phyloP scores from a whole-genome alignment of 2,888 invertebrate genomes.

The Augochlorella aurata region DNA sequence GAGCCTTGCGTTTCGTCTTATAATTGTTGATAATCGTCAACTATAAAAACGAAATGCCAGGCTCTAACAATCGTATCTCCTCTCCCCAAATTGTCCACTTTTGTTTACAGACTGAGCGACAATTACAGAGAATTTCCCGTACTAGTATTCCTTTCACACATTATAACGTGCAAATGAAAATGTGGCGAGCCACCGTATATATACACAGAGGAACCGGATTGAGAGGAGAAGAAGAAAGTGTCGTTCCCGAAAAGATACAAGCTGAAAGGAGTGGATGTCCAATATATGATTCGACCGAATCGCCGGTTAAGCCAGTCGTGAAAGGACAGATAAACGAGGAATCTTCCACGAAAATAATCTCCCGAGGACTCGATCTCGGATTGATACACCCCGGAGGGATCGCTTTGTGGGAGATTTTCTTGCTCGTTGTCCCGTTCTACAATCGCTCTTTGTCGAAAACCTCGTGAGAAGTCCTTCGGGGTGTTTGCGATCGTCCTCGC shows the following conservation, averaged over 20 bases:
- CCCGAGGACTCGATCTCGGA: conserved; percentile 74
- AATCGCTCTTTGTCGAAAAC: conserved; percentile 58
- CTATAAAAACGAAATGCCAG: too few relatives aligned
- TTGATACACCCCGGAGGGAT: conserved; percentile 71
- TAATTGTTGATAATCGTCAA: too few relatives aligned
- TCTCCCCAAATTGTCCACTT: too few relatives aligned
- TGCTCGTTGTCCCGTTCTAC: conserved; percentile 48
- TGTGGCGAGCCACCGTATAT: not conserved
- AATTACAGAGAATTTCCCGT: too few relatives aligned
- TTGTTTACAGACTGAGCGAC: too few relatives aligned
- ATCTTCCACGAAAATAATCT: conserved; percentile 75
- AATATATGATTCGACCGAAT: conserved; percentile 72
- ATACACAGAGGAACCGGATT: not conserved
- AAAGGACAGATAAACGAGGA: conserved; percentile 75
- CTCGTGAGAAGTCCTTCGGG: conserved; percentile 57
- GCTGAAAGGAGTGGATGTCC: conserved; percentile 64
- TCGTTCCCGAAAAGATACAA: conserved; percentile 50
- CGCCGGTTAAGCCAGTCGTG: conserved; percentile 75
- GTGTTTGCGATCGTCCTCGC: conserved; percentile 46
- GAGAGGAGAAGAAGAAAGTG: conserved; percentile 31
- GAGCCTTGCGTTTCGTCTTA: too few relatives aligned
- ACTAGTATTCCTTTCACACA: not conserved
- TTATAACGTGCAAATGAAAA: not conserved
- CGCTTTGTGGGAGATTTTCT: conserved; percentile 63
- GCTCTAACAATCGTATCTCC: too few relatives aligned